phyloP scores from a whole-genome alignment of 1,140 invertebrate species.

The Brachionus rotundiformis region DNA sequence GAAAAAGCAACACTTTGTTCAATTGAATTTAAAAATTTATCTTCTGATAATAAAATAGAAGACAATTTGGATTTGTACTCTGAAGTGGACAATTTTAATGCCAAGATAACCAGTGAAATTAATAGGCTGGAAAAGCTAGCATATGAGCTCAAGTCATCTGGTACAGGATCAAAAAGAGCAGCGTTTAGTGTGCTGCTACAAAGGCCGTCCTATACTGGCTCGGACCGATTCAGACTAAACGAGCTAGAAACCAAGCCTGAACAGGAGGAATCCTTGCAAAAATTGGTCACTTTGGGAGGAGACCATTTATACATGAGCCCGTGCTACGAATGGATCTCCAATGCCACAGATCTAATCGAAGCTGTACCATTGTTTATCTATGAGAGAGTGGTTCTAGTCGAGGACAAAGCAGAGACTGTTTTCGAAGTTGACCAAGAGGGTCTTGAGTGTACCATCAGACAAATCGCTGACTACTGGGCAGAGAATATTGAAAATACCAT shows the following conservation, averaged over 20 bases:
- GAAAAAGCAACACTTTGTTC: background rate
- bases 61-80: too few species aligned
- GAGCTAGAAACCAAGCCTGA: slow-evolving; percentile 10
- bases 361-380: slow-evolving; percentile 15
- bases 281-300: background rate
- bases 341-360: slow-evolving; percentile 1
- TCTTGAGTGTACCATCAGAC: background rate
- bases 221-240: slow-evolving; percentile 13
- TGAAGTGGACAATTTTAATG: background rate
- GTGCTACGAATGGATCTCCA: background rate
- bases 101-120: background rate
- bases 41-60: too few species aligned
- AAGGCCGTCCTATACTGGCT: slow-evolving; percentile 13
- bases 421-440: slow-evolving; percentile 28
- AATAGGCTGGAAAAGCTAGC: background rate
- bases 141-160: background rate
- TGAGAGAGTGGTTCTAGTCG: background rate
- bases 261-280: slow-evolving; percentile 13
- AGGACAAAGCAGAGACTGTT: background rate
- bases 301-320: slow-evolving; percentile 19
- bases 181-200: slow-evolving; percentile 4
- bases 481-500: slow-evolving; percentile 18
- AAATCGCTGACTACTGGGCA: slow-evolving; percentile 17
- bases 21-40: background rate
- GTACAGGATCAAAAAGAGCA: background rate